Percentiles rank a stretch among this genome's conserved stretches.
phyloP scores from a whole-genome alignment of 2,113 vertebrate genomes.

The Litocranius walleri region DNA sequence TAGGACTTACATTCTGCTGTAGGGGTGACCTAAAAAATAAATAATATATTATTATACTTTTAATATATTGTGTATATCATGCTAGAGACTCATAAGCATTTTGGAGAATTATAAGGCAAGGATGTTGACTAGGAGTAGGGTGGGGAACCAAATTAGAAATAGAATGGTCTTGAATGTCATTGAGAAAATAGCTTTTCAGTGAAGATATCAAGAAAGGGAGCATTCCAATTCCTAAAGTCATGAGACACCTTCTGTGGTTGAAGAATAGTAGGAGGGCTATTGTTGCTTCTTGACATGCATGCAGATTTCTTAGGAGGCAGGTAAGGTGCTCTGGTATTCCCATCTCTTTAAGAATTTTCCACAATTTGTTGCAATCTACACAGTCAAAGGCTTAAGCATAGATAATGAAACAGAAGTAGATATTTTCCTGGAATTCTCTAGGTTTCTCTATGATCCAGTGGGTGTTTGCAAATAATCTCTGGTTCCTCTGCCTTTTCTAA shows the following conservation, averaged over 20 bases:
- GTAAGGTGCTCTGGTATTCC: neutral
- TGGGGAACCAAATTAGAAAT: neutral
- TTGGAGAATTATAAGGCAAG: neutral
- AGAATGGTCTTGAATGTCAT: neutral
- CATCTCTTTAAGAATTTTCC: neutral
- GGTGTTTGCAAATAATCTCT: neutral
- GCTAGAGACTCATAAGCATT: neutral
- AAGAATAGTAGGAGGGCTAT: neutral
- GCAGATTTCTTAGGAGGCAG: neutral
- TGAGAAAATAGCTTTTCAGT: neutral
- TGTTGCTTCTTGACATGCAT: neutral
- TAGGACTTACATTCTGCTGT: neutral
- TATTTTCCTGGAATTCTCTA: neutral
- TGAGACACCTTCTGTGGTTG: rapidly evolving
- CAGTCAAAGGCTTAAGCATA: neutral
- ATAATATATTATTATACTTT: neutral
- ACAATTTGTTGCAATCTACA: neutral
- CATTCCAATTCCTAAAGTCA: neutral
- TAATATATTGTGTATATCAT: neutral
- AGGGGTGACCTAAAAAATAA: neutral
- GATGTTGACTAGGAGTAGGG: neutral
- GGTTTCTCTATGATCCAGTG: neutral
- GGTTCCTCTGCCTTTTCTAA: neutral
- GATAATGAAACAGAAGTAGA: neutral
- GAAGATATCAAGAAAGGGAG: neutral